Evolutionary conservation across 2,113 vertebrate species (phyloP), one percentile per base, ranked within the genome.

Genomic region (Leptodactylus fuscus): DNA sequence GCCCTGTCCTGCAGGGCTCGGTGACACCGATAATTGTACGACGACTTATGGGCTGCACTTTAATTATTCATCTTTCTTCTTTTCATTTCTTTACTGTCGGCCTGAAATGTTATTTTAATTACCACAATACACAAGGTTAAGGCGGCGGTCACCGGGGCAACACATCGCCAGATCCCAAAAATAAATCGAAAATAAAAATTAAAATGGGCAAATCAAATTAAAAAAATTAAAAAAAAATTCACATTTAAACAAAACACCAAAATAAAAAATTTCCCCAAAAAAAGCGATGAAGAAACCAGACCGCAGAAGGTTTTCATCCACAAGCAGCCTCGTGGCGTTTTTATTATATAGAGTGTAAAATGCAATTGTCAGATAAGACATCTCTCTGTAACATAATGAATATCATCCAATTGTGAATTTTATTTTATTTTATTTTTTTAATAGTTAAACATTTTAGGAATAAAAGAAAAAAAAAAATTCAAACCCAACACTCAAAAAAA

Each of bases 291-390:
- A 81, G 88, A 91, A 60, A 0, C 0, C 1, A 88, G 88, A 90
- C 90, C 0, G 22, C 29, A 80, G 32, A 88, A 87, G 5, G 32
- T 88, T 92, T 93, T 90, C 7, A 76, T 71, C 95, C 94, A 93
- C 94, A 94, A 93, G 91, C 78, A 85, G 88, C 88, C 94, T 95
- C 94, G 96, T 93, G 93, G 94, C 87, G 88, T 92, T 94, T 97
- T 96, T 98, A 97, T 97, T 97, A 94, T 91, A 95, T 92, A 94
- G 92, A 95, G 94, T 94, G 95, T 95, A 95, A 96, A 97, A 94
- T 94, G 93, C 92, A 94, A 92, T 90, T 93, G 94, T 93, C 94
- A 95, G 94, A 94, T 93, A 95, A 95, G 96, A 94, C 96, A 96
- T 93, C 87, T 91, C 88, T 90, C 91, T 89, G 90, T 90, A 90